Conservation (phyloP, 1,140 invertebrate species). For the Calliopsis andreniformis region DNA sequence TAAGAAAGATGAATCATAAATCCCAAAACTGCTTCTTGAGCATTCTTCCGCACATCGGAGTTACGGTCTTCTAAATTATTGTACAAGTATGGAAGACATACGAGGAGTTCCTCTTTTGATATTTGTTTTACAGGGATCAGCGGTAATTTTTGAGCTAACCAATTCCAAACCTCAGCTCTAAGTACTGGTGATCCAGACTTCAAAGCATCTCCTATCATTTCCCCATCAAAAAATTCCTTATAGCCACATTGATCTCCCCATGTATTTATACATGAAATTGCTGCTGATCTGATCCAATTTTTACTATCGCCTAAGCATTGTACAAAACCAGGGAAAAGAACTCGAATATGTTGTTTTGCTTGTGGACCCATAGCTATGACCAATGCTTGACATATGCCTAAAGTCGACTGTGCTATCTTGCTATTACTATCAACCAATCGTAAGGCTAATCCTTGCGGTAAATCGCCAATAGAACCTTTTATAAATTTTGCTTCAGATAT, state of each 20-base stretch:
- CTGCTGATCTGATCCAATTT: constrained; percentile 89
- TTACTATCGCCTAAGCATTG: constrained; percentile 87
- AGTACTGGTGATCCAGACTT: constrained; percentile 92
- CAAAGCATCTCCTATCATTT: constrained; percentile 93
- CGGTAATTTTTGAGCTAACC: constrained; percentile 92
- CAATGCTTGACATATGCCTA: constrained; percentile 91
- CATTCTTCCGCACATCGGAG: constrained; percentile 94
- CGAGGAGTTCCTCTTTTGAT: constrained; percentile 89
- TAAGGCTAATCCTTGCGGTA: constrained; percentile 89
- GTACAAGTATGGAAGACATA: constrained; percentile 91
- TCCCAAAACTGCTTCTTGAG: constrained; percentile 93
- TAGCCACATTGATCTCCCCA: constrained; percentile 91
- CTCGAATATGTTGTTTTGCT: constrained; percentile 89
- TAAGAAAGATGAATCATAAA: constrained; percentile 97
- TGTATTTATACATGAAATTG: constrained; percentile 90
- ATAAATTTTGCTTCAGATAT: constrained; percentile 90
- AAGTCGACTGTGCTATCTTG: constrained; percentile 91
- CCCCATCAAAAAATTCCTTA: constrained; percentile 92
- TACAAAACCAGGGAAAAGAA: constrained; percentile 92
- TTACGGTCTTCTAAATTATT: constrained; percentile 94
- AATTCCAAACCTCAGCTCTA: constrained; percentile 90
- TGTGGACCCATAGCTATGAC: constrained; percentile 91
- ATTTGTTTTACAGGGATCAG: constrained; percentile 87
- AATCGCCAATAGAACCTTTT: constrained; percentile 90
- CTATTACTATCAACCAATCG: constrained; percentile 94